Evolutionary conservation across 2,888 invertebrate genomes (phyloP).

Genomic region (Pristionchus exspectatus): DNA sequence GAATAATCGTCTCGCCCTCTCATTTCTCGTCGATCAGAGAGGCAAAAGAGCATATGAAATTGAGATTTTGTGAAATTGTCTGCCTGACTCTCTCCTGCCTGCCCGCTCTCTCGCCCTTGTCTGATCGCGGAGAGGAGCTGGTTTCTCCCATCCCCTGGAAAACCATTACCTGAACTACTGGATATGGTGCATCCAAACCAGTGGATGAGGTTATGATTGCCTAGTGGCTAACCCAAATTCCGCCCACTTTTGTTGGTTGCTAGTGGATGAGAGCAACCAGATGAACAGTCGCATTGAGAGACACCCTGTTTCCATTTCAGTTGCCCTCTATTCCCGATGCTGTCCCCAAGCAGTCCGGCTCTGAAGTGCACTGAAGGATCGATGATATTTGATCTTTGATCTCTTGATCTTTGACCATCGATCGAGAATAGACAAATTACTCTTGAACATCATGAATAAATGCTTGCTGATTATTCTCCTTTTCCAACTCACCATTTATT

Average conservation of each 20-base stretch:
- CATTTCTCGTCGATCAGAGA: not conserved
- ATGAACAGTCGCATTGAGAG: not conserved
- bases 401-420: not conserved
- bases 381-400: not conserved
- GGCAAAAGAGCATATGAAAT: not conserved
- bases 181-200: too few species aligned
- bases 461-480: not conserved
- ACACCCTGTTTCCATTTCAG: not conserved
- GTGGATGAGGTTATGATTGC: too few species aligned
- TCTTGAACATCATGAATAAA: not conserved
- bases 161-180: too few species aligned
- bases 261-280: too few species aligned
- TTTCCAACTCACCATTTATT: not conserved
- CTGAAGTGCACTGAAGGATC: not conserved
- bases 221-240: too few species aligned
- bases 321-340: not conserved
- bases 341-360: not conserved
- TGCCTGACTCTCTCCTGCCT: not conserved
- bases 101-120: not conserved
- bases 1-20: not conserved
- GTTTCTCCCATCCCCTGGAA: too few species aligned
- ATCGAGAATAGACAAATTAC: slow-evolving; percentile 8
- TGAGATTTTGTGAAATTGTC: not conserved
- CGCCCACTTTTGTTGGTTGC: too few species aligned
- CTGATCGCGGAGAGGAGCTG: not conserved